Evolutionary conservation across 2,113 vertebrate species (phyloP).

Genomic region (Amphilophus citrinellus): DNA sequence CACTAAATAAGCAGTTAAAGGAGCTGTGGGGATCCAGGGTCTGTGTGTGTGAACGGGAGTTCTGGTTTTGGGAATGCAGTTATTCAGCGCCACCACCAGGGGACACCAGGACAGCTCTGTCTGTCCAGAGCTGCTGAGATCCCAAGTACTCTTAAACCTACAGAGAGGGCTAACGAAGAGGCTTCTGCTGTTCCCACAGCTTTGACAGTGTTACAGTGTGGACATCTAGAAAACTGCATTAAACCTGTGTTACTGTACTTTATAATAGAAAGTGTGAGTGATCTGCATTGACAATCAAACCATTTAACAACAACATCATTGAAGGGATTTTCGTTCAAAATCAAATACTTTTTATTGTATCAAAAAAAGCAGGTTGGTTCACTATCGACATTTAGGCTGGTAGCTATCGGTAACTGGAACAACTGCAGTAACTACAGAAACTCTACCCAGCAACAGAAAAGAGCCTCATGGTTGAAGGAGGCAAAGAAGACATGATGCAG

Average conservation of each 20-base stretch:
- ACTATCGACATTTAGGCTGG: too few species aligned
- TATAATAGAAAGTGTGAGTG: not conserved
- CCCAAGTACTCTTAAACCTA: not conserved
- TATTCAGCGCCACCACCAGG: constrained; percentile 40
- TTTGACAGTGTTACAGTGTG: not conserved
- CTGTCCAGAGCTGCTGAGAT: not conserved
- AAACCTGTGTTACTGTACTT: not conserved
- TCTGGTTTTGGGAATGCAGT: constrained; percentile 58
- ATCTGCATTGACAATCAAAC: not conserved
- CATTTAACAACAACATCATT: rapidly evolving
- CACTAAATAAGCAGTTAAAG: not conserved
- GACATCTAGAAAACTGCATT: not conserved
- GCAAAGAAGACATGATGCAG: too few species aligned
- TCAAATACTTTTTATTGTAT: not conserved
- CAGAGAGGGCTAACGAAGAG: not conserved
- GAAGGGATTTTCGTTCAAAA: not conserved
- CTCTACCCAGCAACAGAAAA: too few species aligned
- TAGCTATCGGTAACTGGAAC: too few species aligned
- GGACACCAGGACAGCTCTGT: constrained; percentile 33
- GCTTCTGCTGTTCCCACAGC: not conserved
- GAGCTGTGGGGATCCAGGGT: constrained; percentile 42
- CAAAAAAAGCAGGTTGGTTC: not conserved
- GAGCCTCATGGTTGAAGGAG: too few species aligned
- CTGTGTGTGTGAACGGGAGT: constrained; percentile 72
- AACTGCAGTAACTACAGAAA: too few species aligned